Conservation (phyloP, 2,888 invertebrate genomes). For the Platynereis dumerilii region DNA sequence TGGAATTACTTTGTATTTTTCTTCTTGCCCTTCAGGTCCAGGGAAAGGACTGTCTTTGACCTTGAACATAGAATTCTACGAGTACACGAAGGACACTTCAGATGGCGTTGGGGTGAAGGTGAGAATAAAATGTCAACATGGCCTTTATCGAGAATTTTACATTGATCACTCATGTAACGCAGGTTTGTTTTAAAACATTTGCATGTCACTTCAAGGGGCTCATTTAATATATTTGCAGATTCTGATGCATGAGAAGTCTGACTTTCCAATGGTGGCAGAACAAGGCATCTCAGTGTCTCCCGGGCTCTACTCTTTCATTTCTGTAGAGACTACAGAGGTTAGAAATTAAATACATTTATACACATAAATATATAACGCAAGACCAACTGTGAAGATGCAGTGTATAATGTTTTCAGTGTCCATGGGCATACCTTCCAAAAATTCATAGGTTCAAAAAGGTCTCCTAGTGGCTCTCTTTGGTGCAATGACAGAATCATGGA, state of each 20-base stretch:
- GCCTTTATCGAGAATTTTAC: neutral
- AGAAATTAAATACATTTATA: neutral
- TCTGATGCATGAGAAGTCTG: constrained; percentile 18
- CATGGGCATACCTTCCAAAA: too few species aligned
- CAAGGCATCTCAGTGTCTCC: constrained; percentile 20
- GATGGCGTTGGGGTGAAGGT: constrained; percentile 24
- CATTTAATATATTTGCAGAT: too few species aligned
- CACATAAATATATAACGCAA: too few species aligned
- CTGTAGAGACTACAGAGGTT: constrained; percentile 25
- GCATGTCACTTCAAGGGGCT: too few species aligned
- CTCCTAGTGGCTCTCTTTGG: too few species aligned
- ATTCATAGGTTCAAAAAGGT: too few species aligned
- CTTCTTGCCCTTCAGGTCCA: constrained; percentile 17
- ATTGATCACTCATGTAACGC: too few species aligned
- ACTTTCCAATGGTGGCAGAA: constrained; percentile 17
- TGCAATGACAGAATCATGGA: too few species aligned
- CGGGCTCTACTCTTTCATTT: constrained; percentile 25
- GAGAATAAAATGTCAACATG: neutral
- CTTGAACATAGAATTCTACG: constrained; percentile 19
- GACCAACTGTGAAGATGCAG: too few species aligned
- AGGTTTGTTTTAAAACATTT: too few species aligned
- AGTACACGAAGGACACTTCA: constrained; percentile 22
- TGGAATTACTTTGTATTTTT: too few species aligned
- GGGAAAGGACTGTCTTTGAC: constrained; percentile 21
- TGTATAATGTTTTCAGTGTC: too few species aligned